phyloP scores from a whole-genome alignment of 2,888 invertebrate genomes.

The Frankliniella fusca region DNA sequence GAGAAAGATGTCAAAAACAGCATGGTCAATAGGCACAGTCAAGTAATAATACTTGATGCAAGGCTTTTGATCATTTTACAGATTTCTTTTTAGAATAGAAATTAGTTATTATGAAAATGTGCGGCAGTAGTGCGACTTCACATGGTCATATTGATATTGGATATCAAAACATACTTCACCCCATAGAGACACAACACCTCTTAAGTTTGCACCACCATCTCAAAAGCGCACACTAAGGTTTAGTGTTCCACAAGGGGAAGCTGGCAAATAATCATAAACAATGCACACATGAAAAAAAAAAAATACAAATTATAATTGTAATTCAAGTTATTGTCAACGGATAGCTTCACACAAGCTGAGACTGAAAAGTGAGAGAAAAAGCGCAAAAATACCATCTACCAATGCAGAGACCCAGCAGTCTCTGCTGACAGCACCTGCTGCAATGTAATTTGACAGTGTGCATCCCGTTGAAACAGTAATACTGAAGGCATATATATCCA shows the following conservation, averaged over 20 bases:
- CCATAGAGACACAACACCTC: too few relatives aligned
- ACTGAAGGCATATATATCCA: slow-evolving; percentile 12
- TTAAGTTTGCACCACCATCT: too few relatives aligned
- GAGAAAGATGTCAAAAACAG: not conserved
- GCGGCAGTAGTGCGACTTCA: not conserved
- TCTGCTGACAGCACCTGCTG: not conserved
- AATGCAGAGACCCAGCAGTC: not conserved
- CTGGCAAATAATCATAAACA: not conserved
- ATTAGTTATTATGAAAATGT: not conserved
- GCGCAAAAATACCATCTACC: not conserved
- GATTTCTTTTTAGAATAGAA: too few relatives aligned
- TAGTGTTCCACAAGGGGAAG: too few relatives aligned
- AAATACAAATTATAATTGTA: not conserved
- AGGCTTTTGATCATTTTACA: too few relatives aligned
- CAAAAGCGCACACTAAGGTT: too few relatives aligned
- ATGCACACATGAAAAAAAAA: not conserved
- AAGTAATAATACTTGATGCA: too few relatives aligned
- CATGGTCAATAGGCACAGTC: too few relatives aligned
- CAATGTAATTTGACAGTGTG: not conserved
- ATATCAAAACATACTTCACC: too few relatives aligned
- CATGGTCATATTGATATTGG: not conserved
- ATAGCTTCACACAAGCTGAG: slow-evolving; percentile 7
- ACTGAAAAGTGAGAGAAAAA: slow-evolving; percentile 18
- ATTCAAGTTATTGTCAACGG: slow-evolving; percentile 11
- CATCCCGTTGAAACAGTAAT: slow-evolving; percentile 12